Base-by-base conservation (phyloP, 2,888 invertebrate species). In the Odontomyia ornata region DNA sequence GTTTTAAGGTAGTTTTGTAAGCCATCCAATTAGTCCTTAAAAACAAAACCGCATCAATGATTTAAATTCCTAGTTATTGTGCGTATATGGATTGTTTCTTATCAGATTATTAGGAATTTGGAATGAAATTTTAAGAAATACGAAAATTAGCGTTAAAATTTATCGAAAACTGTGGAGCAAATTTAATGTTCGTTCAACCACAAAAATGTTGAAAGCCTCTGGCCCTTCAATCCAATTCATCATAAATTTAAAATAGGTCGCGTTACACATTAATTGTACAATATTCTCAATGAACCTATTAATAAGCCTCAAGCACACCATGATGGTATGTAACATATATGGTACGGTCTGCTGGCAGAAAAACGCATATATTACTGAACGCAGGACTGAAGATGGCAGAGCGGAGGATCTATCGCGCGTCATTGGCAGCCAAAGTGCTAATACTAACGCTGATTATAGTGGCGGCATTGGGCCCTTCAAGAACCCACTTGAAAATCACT, bases 391-490 rank as follows among this genome's bases (percentile, higher is more conserved):
- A 60, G 9, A 21, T 13, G 25, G 60, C 25, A 60, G 23, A 25
- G 60, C 60, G 5, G 25, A 60, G 60, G 21, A 21, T 60, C 60
- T 5, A 21, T 25, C 60, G 18, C 60, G 60, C 60, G 60, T 60
- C 60, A 60, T 60, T 25, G 60, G 60, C 64, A 30, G 64, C 64
- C 27, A 64, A 64, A 64, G 64, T 64, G 64, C 64, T 64, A 64
- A 64, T 64, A 64, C 30, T 64, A 18, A n/a, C 64, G 30, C 64
- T 64, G 64, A 64, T 64, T 64, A 30, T 64, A 25, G 30, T 28
- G 28, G 28, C 64, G 64, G 64, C 64, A 64, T 64, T 64, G 64
- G 64, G 28, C 64, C n/a, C 64, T 64, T 9, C 36, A 64, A 64
- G 64, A 28, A 28, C 23, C 64, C 64, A 64, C 64, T 64, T 64